Evolutionary conservation across 2,797 vertebrate species (phyloP), one percentile per base, ranked within the genome.

Genomic region (Setipinna tenuifilis): DNA sequence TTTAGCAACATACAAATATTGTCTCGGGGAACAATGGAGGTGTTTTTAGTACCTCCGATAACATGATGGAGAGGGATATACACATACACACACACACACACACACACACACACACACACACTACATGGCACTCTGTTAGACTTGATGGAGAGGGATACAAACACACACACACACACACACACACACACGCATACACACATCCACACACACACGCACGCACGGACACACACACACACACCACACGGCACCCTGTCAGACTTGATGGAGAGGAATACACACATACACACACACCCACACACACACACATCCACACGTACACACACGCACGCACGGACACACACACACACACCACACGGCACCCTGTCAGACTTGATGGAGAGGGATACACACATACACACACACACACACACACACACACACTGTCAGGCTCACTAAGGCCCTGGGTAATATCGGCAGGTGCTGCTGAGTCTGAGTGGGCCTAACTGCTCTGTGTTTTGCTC

Each of bases 1-100:
- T 75, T 75, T 75, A 75, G 68, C 68, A 35, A 75, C 68, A 75
- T 41, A 41, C 68, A 35, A 75, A 75, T 75, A 75, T 75, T 75
- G 68, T 75, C 68, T 75, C 68, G 12, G 28, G 16, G 68, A 28
- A 75, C 68, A 75, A 35, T 75, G 28, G 68, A 41, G 68, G 28
- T 35, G 68, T 35, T 75, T 75, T 68, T 19, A 75, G 68, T 35
- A 71, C 68, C 28, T 19, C 68, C 14, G 31, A 35, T 16, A 31
- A 31, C 68, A 19, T 2, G 23, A n/a, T 59, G 58, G 58, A n/a
- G 58, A 5, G 58, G 14, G 58, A 23, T 7, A 65, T n/a, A 65
- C 6, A 25, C 61, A 12, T n/a, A 23, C n/a, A 65, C n/a, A 25
- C 7, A 10, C 11, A 65, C 23, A 21, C 59, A 62, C 59, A 61